phyloP scores from a whole-genome alignment of 2,888 invertebrate species.

The Leistus spinibarbis region DNA sequence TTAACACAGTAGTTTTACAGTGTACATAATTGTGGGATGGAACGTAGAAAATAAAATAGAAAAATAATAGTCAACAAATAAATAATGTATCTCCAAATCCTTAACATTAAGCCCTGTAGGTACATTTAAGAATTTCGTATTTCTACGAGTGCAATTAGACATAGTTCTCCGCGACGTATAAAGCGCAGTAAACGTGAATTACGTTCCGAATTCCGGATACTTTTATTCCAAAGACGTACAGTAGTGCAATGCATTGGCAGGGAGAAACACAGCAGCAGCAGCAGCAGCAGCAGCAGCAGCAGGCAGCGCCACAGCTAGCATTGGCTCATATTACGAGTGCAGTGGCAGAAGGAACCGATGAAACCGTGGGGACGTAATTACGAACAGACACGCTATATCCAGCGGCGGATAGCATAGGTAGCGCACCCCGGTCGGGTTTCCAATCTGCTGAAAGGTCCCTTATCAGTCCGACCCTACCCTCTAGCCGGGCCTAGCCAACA shows the following conservation, averaged over 20 bases:
- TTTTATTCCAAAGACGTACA: background rate
- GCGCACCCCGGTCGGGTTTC: slow-evolving; percentile 15
- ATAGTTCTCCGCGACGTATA: background rate
- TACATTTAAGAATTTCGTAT: background rate
- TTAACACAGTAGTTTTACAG: too few species aligned
- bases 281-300: background rate
- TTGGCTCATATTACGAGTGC: slow-evolving; percentile 14
- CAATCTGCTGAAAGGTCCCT: slow-evolving; percentile 34
- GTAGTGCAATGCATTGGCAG: background rate
- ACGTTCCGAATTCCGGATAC: background rate
- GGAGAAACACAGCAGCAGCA: background rate
- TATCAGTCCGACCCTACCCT: slow-evolving; percentile 3
- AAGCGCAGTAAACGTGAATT: background rate
- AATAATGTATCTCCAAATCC: background rate
- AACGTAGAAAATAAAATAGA: too few species aligned
- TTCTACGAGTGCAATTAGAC: background rate
- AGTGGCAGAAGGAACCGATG: background rate
- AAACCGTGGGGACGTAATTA: slow-evolving; percentile 24
- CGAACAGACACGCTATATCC: slow-evolving; percentile 14
- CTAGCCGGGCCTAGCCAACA: background rate
- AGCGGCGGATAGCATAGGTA: background rate
- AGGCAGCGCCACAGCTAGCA: background rate
- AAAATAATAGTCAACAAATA: background rate
- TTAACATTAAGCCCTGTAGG: background rate
- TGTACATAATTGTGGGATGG: too few species aligned